These are phyloP conservation scores for Corythoichthys haematopterus DNA, from an alignment of 2,113 vertebrate species.

Conservation along the genomic window DNA sequence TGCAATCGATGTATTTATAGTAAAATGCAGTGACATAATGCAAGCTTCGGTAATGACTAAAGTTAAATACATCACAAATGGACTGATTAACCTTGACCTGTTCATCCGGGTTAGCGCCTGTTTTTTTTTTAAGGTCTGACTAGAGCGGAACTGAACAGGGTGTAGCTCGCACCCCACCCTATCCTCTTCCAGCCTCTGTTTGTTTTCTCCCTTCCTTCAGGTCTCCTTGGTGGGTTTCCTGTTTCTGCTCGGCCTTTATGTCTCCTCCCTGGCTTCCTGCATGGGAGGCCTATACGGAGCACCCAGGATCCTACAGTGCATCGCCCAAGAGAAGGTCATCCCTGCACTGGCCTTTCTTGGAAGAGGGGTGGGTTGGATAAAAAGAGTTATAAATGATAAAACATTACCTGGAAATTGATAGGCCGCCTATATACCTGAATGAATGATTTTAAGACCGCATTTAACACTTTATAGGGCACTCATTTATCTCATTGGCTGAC, in stretches of 20 bases:
- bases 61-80: background rate
- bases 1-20: background rate
- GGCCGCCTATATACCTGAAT: background rate
- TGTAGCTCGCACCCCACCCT: conserved; percentile 56
- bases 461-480: no score
- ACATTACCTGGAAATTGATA: background rate
- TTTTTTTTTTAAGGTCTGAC: conserved; percentile 54
- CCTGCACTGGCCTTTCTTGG: conserved; percentile 80
- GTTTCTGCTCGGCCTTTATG: conserved; percentile 92
- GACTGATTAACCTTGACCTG: conserved; percentile 11
- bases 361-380: conserved; percentile 77
- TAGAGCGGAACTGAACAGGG: conserved; percentile 66
- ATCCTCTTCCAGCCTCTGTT: conserved; percentile 69
- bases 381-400: conserved; percentile 10
- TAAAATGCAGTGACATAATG: background rate
- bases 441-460: background rate
- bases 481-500: no score
- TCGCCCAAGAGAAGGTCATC: conserved; percentile 91
- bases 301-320: conserved; percentile 94
- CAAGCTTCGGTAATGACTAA: background rate
- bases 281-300: conserved; percentile 94
- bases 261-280: conserved; percentile 96
- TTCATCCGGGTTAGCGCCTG: conserved; percentile 25
- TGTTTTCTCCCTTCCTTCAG: conserved; percentile 74
- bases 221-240: conserved; percentile 97